Percentiles rank a stretch among this genome's conserved stretches.
Evolutionary conservation across 1,140 invertebrate species (phyloP).

Genomic region (Conus ventricosus): DNA sequence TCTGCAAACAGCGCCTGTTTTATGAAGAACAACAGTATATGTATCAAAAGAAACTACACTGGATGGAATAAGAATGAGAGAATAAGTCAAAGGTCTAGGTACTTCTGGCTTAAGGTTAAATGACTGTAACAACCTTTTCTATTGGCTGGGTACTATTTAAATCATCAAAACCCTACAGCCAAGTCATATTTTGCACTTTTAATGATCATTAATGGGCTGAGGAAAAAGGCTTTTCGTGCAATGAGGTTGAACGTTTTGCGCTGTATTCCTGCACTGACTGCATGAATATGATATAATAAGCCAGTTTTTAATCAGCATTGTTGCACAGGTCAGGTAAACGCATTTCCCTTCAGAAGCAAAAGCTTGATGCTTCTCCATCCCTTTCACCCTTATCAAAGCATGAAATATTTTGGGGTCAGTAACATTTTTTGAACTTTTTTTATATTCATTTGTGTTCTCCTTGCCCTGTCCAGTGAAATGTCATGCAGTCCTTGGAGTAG

Average conservation of each 20-base stretch:
- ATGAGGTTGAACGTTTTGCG: neutral
- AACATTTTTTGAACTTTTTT: neutral
- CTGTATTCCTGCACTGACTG: neutral
- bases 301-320: neutral
- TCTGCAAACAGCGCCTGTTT: too few relatives aligned
- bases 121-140: too few relatives aligned
- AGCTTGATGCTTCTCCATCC: neutral
- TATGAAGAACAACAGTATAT: too few relatives aligned
- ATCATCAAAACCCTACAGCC: too few relatives aligned
- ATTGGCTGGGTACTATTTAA: too few relatives aligned
- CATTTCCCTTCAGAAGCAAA: neutral
- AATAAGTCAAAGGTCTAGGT: too few relatives aligned
- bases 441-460: neutral
- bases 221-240: neutral
- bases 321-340: neutral
- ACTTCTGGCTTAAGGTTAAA: too few relatives aligned
- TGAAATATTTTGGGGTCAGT: too few relatives aligned
- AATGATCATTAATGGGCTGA: neutral
- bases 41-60: too few relatives aligned
- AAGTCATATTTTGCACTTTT: neutral
- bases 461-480: too few relatives aligned
- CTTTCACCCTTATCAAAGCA: neutral
- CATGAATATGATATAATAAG: neutral
- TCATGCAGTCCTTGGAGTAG: too few relatives aligned
- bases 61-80: too few relatives aligned